Percentiles rank a stretch among this genome's conserved stretches.
These are phyloP conservation scores for Onychomys arenicola DNA, from an alignment of 2,797 vertebrate genomes.

Conservation along the genomic window DNA sequence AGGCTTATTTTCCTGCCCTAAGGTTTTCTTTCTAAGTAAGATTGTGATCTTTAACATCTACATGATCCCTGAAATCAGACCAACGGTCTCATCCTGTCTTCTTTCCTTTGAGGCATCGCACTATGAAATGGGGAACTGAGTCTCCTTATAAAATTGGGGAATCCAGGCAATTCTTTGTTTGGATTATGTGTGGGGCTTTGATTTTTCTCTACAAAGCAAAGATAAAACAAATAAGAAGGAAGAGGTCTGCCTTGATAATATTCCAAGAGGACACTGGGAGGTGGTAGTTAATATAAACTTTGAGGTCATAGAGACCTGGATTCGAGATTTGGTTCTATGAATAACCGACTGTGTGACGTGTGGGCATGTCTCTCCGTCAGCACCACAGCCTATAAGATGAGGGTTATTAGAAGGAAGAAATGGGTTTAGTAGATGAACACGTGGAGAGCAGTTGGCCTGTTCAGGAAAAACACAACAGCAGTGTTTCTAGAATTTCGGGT, in stretches of 20 bases:
- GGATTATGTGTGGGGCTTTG: constrained; percentile 44
- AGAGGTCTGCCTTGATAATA: neutral
- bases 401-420: neutral
- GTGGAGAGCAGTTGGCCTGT: neutral
- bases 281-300: neutral
- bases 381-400: neutral
- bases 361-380: neutral
- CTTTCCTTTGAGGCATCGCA: constrained; percentile 48
- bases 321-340: neutral
- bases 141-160: neutral
- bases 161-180: neutral
- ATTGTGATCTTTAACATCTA: constrained; percentile 14
- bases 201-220: constrained; percentile 43
- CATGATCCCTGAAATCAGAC: constrained; percentile 57
- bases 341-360: neutral
- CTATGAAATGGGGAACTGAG: neutral
- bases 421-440: neutral
- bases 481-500: constrained; percentile 45
- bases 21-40: constrained; percentile 55
- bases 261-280: neutral
- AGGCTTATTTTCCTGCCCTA: constrained; percentile 59
- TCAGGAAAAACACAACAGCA: neutral
- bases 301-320: neutral
- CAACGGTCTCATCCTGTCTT: neutral
- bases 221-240: constrained; percentile 45